Base-by-base conservation (phyloP, 2,113 vertebrate species). In the Trogon melanurus region DNA sequence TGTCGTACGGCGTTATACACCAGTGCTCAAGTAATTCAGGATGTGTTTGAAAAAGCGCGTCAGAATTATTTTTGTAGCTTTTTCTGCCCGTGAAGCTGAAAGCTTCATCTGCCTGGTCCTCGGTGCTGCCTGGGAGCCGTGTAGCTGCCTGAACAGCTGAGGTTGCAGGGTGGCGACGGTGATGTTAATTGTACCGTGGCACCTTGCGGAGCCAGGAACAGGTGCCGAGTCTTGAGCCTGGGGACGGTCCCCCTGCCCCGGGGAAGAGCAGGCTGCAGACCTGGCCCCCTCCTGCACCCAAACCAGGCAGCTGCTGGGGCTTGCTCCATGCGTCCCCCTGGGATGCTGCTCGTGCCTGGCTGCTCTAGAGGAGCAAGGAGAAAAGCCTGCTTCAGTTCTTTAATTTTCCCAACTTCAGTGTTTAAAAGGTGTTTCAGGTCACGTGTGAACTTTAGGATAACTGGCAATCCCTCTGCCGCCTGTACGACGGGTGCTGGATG, bases 271-370 rank as follows among this genome's bases (percentile, higher is more conserved):
- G 34, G 44, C 44, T 58, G 47, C 47, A 65, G 45, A 54, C 23
- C 4, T 1, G 1, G 13, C 10, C 15, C 11, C 1, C 6, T 32
- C 34, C 47, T 20, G 41, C 18, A 27, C 30, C 5, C 1, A 48
- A 48, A 44, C 4, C 3, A 18, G 22, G 20, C 0, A 4, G 44
- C 44, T 80, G 32, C 50, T 45, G 30, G 36, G 65, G 26, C 69
- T 83, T 22, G 3, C 27, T 53, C 19, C 0, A 0, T 20, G 48
- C n/a, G 8, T 23, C 58, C 1, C 1, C 4, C 53, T 30, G 38
- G 70, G 57, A 41, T 9, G 54, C 19, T 64, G 60, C 26, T 76
- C 0, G 1, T 26, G 50, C 50, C 10, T 0, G 0, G 29, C 58
- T 51, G 14, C 7, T 7, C 64, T 69, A 78, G 16, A 41, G 16